Conservation (phyloP, 2,888 invertebrate genomes). For the Priocnemis perturbator region DNA sequence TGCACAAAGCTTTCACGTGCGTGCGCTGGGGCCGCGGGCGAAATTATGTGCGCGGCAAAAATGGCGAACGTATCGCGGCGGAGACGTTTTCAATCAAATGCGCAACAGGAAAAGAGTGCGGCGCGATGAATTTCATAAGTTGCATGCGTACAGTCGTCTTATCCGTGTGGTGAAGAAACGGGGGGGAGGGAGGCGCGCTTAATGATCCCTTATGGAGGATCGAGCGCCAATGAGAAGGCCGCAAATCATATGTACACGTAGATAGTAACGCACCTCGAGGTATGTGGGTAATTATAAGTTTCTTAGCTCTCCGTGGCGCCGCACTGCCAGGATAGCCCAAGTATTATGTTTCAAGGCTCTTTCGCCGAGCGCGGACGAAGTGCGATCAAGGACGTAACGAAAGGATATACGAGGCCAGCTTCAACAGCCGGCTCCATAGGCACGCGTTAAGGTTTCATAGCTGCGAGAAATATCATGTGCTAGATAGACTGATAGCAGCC, state of each 20-base stretch:
- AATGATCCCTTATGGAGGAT: constrained; percentile 34
- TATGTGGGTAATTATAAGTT: constrained; percentile 51
- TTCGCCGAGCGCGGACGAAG: constrained; percentile 15
- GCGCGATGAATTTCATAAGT: constrained; percentile 25
- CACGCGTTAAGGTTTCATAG: too few relatives aligned
- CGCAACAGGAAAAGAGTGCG: neutral
- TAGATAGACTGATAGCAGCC: too few relatives aligned
- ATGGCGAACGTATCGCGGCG: neutral
- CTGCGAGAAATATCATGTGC: too few relatives aligned
- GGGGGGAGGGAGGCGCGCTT: constrained; percentile 15
- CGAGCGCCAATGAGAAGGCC: constrained; percentile 35
- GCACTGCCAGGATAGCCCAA: constrained; percentile 23
- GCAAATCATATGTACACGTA: constrained; percentile 23
- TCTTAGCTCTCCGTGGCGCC: constrained; percentile 22
- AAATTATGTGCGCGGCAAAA: constrained; percentile 2
- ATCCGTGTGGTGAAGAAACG: too few relatives aligned
- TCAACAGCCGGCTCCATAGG: too few relatives aligned
- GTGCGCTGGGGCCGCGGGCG: neutral
- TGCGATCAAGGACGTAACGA: constrained; percentile 31
- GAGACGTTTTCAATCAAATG: constrained; percentile 3
- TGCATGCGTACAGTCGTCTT: constrained; percentile 10
- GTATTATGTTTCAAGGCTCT: constrained; percentile 37
- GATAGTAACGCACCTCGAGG: constrained; percentile 29
- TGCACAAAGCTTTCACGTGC: too few relatives aligned
- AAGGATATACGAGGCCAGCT: constrained; percentile 2